Conservation (phyloP, 2,113 vertebrate genomes). For the Ceyx margarethae region DNA sequence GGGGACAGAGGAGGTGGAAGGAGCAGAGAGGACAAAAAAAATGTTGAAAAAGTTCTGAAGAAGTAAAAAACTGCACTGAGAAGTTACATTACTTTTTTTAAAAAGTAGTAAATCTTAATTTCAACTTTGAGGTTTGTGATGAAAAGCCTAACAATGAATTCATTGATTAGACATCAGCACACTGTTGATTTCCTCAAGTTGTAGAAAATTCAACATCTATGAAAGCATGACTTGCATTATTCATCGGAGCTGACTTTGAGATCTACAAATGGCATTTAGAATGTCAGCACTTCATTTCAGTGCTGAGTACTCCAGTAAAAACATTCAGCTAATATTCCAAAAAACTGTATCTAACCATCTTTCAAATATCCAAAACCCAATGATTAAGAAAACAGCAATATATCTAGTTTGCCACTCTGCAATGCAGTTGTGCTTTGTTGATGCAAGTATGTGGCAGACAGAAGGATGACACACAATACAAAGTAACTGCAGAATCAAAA, state of each 20-base stretch:
- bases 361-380: not conserved
- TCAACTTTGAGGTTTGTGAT: not conserved
- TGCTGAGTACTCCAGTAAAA: not conserved
- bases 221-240: not conserved
- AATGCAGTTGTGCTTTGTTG: not conserved
- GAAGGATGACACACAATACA: not conserved
- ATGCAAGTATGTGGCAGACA: not conserved
- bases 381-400: not conserved
- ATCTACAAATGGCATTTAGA: not conserved
- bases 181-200: not conserved
- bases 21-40: not conserved
- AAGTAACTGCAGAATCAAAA: not conserved
- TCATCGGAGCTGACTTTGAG: not conserved
- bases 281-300: not conserved
- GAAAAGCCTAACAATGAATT: not conserved
- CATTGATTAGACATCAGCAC: not conserved
- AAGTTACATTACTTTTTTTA: not conserved
- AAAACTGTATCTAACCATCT: not conserved
- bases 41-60: not conserved
- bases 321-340: not conserved
- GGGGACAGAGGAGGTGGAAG: not conserved
- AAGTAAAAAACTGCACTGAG: not conserved
- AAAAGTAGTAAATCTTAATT: not conserved
- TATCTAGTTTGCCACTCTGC: not conserved
- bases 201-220: not conserved